Evolutionary conservation across 1,140 invertebrate genomes (phyloP), one percentile per base, ranked within the genome.

Genomic region (Holotrichia oblita): DNA sequence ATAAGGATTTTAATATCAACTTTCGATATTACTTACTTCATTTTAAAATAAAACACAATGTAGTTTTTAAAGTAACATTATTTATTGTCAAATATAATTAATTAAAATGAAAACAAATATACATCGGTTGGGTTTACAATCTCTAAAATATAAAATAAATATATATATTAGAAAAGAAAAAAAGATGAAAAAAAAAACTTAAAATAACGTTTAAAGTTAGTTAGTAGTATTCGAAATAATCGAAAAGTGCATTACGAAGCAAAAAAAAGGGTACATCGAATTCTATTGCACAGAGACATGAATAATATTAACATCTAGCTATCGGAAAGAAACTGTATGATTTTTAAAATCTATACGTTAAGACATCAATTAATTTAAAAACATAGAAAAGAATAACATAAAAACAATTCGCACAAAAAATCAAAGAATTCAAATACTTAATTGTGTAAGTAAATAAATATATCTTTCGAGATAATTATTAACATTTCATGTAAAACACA

Each of bases 111-210:
- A 64, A 64, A 64, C 61, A 64, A 64, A 64, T 64, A 64, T 64
- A 48, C 44, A 48, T 48, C 44, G 44, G 44, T 48, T 10, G 12
- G 44, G 44, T 14, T 12, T 48, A 64, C 10, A 64, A 64, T 64
- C 61, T 64, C 17, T 64, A 64, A 64, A 64, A 64, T 64, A 64
- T 64, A 64, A 64, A 64, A 64, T 64, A 64, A 64, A 64, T 64
- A 64, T 64, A 64, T 64, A 20, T n/a, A n/a, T 20, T 17, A 17
- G 10, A 64, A 27, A 64, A 64, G 17, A 64, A 22, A 20, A 64
- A 64, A 20, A 20, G 17, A n/a, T 4, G 17, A 59, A 59, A 40
- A n/a, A n/a, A n/a, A n/a, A n/a, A n/a, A n/a, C n/a, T n/a, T n/a
- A n/a, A n/a, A n/a, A n/a, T n/a, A n/a, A 74, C 14, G 22, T 74